These are phyloP conservation scores for Nebria salina DNA, from an alignment of 2,888 invertebrate genomes.

Conservation along the genomic window DNA sequence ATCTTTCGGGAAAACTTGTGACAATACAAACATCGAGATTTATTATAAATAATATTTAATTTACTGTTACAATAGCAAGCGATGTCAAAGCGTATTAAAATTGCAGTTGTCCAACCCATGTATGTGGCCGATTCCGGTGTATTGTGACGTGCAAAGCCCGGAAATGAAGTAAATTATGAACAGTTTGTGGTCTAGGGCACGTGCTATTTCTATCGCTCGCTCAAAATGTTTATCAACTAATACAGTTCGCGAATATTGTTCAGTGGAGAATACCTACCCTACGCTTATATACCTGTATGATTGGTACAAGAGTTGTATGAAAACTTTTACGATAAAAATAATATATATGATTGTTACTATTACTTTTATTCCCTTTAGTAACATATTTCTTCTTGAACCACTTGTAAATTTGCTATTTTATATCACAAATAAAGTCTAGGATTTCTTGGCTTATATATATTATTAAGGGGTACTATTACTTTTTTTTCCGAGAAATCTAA, in stretches of 20 bases:
- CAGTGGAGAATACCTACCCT: conserved; percentile 32
- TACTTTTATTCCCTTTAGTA: conserved; percentile 10
- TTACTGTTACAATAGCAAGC: neutral
- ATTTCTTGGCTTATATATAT: too few species aligned
- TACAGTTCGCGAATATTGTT: conserved; percentile 32
- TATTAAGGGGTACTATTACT: too few species aligned
- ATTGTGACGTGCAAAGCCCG: neutral
- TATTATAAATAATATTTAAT: neutral
- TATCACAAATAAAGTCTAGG: too few species aligned
- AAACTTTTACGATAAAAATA: conserved; percentile 39
- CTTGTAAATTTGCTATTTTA: neutral
- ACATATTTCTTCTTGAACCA: neutral
- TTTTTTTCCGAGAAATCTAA: too few species aligned
- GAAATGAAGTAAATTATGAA: conserved; percentile 23
- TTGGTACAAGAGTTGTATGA: conserved; percentile 37
- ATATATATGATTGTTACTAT: conserved; percentile 29
- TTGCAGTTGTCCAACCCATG: neutral
- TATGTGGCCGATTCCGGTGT: neutral
- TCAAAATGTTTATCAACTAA: conserved; percentile 39
- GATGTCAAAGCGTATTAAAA: neutral
- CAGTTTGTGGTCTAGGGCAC: conserved; percentile 37
- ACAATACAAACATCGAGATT: neutral
- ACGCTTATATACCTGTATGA: neutral
- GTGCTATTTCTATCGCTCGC: conserved; percentile 38
- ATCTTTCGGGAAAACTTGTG: too few species aligned